Percentiles rank a stretch among this genome's conserved stretches.
Conservation (phyloP, 2,888 invertebrate species). For the Hyposoter dolosus region DNA sequence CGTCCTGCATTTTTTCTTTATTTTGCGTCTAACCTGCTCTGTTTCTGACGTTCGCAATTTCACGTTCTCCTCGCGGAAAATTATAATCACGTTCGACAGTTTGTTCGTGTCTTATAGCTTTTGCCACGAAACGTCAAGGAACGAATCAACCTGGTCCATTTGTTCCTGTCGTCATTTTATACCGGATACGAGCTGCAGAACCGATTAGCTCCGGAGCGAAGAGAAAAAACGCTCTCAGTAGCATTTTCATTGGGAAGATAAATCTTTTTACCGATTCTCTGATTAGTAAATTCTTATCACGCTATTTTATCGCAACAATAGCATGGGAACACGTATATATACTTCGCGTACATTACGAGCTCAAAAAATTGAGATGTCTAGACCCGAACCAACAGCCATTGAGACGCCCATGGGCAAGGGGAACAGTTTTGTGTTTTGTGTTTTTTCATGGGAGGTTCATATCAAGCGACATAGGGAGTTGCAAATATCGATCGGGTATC, state of each 20-base stretch:
- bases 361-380: slow-evolving; percentile 1
- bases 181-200: not conserved
- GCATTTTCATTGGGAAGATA: not conserved
- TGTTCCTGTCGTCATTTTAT: slow-evolving; percentile 10
- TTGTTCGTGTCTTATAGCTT: slow-evolving; percentile 35
- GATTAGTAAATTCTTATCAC: not conserved
- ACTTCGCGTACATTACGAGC: not conserved
- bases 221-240: not conserved
- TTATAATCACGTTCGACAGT: slow-evolving; percentile 80
- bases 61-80: slow-evolving; percentile 78
- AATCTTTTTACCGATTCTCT: not conserved
- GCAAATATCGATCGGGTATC: slow-evolving; percentile 43
- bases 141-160: slow-evolving; percentile 33
- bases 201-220: not conserved
- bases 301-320: no score
- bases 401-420: slow-evolving; percentile 29
- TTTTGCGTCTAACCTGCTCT: slow-evolving; percentile 78
- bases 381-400: slow-evolving; percentile 44
- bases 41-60: slow-evolving; percentile 84
- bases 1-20: slow-evolving; percentile 71
- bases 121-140: slow-evolving; percentile 2
- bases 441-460: slow-evolving; percentile 8
- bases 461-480: slow-evolving; percentile 1
- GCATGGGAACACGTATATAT: no score
- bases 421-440: slow-evolving; percentile 1